Evolutionary conservation across 2,113 vertebrate species (phyloP).

Genomic region (Crypturellus undulatus): DNA sequence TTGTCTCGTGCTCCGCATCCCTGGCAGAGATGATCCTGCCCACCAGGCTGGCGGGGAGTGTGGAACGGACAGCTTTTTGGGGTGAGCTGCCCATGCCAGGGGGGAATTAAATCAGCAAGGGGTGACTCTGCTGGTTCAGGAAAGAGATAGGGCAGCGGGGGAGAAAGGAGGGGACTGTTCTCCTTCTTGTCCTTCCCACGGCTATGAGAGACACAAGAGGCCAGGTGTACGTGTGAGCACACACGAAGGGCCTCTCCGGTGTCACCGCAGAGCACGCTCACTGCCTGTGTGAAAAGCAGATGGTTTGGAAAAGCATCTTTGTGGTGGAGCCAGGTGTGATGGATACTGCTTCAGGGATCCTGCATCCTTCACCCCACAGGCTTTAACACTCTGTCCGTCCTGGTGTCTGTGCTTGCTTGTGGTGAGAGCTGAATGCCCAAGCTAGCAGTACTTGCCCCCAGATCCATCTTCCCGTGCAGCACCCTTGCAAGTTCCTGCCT

Average conservation of each 20-base stretch:
- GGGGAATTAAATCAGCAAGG: not conserved
- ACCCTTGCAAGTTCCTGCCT: not conserved
- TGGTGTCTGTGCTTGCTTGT: not conserved
- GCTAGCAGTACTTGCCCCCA: not conserved
- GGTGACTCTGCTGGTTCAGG: not conserved
- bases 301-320: not conserved
- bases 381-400: not conserved
- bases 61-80: not conserved
- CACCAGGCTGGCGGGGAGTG: not conserved
- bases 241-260: rapidly evolving
- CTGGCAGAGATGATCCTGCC: not conserved
- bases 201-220: no score
- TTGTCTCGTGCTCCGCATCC: rapidly evolving
- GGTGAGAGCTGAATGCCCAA: no score
- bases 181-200: not conserved
- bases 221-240: not conserved
- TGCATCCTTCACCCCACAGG: rapidly evolving
- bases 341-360: not conserved
- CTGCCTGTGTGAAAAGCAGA: no score
- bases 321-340: not conserved
- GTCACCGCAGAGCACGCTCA: rapidly evolving
- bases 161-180: not conserved
- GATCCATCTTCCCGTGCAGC: not conserved
- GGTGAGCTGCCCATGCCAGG: not conserved
- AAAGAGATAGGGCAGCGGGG: not conserved